Conservation (phyloP, 2,888 invertebrate genomes). For the Limenitis camilla region DNA sequence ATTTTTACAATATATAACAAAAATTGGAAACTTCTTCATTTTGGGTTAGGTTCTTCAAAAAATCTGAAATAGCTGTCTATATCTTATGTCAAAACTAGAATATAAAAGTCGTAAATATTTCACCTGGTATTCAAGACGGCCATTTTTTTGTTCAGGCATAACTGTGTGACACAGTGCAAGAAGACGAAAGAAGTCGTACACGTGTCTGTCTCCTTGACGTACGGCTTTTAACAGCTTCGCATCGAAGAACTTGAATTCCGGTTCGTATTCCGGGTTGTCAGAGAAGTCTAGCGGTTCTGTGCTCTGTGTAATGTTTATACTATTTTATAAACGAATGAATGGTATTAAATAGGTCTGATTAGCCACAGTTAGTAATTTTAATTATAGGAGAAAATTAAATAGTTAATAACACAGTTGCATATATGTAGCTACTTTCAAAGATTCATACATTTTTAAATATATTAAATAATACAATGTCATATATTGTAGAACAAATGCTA, state of each 20-base stretch:
- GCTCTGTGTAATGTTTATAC: constrained; percentile 64
- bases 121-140: constrained; percentile 85
- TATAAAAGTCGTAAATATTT: neutral
- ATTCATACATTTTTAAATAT: neutral
- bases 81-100: neutral
- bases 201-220: constrained; percentile 80
- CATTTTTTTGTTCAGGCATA: constrained; percentile 94
- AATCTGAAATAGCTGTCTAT: too few relatives aligned
- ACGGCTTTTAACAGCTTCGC: constrained; percentile 88
- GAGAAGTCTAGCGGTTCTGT: constrained; percentile 92
- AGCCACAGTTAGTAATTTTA: too few relatives aligned
- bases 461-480: neutral
- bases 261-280: constrained; percentile 93
- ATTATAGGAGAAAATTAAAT: too few relatives aligned
- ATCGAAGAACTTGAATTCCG: constrained; percentile 96
- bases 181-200: constrained; percentile 91
- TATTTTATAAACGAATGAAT: neutral
- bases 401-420: too few relatives aligned
- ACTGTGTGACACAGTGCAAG: constrained; percentile 98
- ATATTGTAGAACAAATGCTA: neutral
- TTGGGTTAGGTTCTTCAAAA: too few relatives aligned
- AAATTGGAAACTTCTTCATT: too few relatives aligned
- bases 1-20: too few relatives aligned
- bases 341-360: neutral
- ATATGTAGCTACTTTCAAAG: neutral